These are phyloP conservation scores for Nomia melanderi DNA, from an alignment of 1,140 invertebrate species.

Conservation along the genomic window DNA sequence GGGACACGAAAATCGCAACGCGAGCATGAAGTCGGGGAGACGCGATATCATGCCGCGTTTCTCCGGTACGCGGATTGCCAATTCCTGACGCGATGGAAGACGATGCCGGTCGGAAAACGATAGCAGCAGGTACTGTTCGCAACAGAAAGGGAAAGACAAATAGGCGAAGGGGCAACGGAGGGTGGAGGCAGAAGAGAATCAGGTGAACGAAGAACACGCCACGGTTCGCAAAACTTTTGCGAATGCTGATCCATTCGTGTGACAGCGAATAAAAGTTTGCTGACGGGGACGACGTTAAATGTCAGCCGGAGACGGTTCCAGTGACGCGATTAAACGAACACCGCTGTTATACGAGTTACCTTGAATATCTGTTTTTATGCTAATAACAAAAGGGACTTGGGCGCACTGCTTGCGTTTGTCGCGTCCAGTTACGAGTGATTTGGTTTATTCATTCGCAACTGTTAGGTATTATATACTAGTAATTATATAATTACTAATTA, in stretches of 20 bases:
- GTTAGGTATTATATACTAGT: too few species aligned
- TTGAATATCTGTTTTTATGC: not conserved
- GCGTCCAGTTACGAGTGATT: too few species aligned
- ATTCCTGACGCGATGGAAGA: conserved; percentile 3
- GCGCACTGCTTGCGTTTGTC: too few species aligned
- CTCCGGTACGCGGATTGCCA: not conserved
- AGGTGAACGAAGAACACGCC: not conserved
- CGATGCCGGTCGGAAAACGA: not conserved
- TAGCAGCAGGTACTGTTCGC: too few species aligned
- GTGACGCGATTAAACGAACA: not conserved
- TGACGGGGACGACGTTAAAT: not conserved
- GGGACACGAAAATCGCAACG: not conserved
- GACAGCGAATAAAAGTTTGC: conserved; percentile 32
- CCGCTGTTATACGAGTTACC: not conserved
- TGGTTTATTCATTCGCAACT: too few species aligned
- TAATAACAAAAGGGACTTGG: too few species aligned
- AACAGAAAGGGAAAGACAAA: not conserved
- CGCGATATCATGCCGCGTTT: not conserved
- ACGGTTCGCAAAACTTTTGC: conserved; percentile 8
- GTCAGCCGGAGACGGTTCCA: not conserved
- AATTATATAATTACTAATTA: too few species aligned
- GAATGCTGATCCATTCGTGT: conserved; percentile 18
- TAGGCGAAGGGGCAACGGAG: too few species aligned
- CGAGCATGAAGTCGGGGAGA: not conserved
- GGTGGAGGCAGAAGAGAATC: not conserved